These are phyloP conservation scores for Trachythela sp. DNA, from an alignment of 64 coral and sea anemone species.

Conservation along the genomic window DNA sequence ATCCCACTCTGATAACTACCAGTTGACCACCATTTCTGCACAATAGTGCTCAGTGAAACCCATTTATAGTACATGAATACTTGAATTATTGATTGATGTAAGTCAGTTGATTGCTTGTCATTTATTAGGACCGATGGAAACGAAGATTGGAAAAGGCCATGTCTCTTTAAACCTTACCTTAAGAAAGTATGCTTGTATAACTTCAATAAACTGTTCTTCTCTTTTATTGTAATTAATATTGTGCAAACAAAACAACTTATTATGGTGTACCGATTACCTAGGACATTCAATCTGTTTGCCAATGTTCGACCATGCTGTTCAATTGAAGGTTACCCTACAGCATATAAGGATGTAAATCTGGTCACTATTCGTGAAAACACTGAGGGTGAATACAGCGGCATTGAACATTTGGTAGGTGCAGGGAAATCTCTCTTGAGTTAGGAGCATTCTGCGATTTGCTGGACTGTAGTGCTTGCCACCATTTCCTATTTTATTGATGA, in stretches of 20 bases:
- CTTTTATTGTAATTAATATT: too few species aligned
- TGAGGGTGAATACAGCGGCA: slow-evolving; percentile 95
- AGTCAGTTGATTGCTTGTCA: too few species aligned
- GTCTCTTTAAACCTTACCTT: slow-evolving; percentile 90
- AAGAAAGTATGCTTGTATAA: slow-evolving; percentile 49
- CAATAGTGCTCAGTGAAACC: too few species aligned
- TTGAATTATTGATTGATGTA: too few species aligned
- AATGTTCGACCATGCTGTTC: slow-evolving; percentile 91
- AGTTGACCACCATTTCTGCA: too few species aligned
- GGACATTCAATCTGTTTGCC: slow-evolving; percentile 81
- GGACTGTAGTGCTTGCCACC: neutral
- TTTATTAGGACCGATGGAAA: slow-evolving; percentile 87
- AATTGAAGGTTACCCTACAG: slow-evolving; percentile 87
- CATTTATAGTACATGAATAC: too few species aligned
- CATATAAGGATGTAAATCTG: slow-evolving; percentile 73
- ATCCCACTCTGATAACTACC: too few species aligned
- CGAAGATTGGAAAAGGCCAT: slow-evolving; percentile 99
- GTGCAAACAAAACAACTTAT: neutral
- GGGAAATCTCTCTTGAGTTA: neutral
- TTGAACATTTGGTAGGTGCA: slow-evolving; percentile 82
- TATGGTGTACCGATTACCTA: neutral
- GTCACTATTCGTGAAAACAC: slow-evolving; percentile 94
- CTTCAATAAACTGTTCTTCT: too few species aligned
- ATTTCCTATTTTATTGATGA: neutral
- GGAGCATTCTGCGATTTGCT: neutral